Evolutionary conservation across 2,797 vertebrate species (phyloP).

Genomic region (Melopsittacus undulatus): DNA sequence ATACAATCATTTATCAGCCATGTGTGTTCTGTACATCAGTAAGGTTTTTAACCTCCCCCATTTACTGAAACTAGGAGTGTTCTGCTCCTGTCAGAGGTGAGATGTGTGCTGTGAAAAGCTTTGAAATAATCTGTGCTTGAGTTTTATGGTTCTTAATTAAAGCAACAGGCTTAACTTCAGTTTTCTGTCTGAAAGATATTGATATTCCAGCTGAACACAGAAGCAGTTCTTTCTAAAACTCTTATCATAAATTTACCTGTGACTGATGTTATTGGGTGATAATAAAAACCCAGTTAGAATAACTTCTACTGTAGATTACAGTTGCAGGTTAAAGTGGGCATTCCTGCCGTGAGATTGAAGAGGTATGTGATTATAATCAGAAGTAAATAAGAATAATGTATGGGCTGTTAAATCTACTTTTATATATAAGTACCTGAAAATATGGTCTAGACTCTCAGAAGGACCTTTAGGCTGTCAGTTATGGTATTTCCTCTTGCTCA

Average conservation of each 20-base stretch:
- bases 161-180: neutral
- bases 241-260: neutral
- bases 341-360: neutral
- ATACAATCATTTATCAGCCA: neutral
- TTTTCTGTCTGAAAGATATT: neutral
- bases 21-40: neutral
- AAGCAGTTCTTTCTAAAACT: neutral
- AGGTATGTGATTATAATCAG: slow-evolving; percentile 5
- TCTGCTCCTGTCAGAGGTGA: neutral
- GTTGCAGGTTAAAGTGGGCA: neutral
- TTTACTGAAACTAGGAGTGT: neutral
- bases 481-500: neutral
- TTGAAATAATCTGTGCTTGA: slow-evolving; percentile 34
- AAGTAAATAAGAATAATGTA: slow-evolving; percentile 39
- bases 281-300: neutral
- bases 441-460: neutral
- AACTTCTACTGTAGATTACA: neutral
- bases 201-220: neutral
- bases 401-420: slow-evolving; percentile 9
- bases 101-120: neutral
- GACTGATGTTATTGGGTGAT: neutral
- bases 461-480: neutral
- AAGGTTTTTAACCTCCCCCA: neutral
- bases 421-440: slow-evolving; percentile 16
- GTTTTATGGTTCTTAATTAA: slow-evolving; percentile 30